Evolutionary conservation across 2,888 invertebrate genomes (phyloP), one percentile per base, ranked within the genome.

Genomic region (Proisotoma minuta): DNA sequence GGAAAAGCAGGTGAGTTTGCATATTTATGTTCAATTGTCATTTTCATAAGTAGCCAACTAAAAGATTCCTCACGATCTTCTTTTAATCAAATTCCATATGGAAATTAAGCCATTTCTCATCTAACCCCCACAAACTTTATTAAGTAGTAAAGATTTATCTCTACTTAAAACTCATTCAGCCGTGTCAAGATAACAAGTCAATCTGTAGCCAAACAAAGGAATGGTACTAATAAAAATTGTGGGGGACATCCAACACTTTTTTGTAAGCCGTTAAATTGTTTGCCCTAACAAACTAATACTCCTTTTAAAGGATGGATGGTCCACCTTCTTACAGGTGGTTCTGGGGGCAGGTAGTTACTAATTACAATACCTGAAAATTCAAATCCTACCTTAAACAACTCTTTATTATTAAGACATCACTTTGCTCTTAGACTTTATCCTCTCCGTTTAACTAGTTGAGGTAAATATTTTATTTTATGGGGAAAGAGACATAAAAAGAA

Each of bases 121-220:
- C n/a, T n/a, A n/a, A n/a, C n/a, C n/a, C n/a, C n/a, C n/a, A n/a
- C n/a, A n/a, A n/a, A n/a, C n/a, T n/a, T n/a, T n/a, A 43, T 43
- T 43, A 43, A 43, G 43, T 43, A 43, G 43, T 43, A 43, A 43
- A 43, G 43, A 43, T 43, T 43, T 43, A 43, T 43, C 43, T n/a
- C 5, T 18, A n/a, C n/a, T n/a, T n/a, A 43, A 20, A 20, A 43
- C 18, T 20, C 43, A 43, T 43, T n/a, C 43, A 43, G 15, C 20
- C 43, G 10, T 34, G 34, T 34, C 34, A 34, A 34, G 34, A 10
- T 34, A 15, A 34, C 8, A 20, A 43, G 43, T 43, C 43, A 43
- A 43, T 43, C 43, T 43, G 18, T 20, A 20, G 15, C 15, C 15
- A 43, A 15, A 43, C 15, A 43, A 20, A 4, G 5, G 15, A 34